Evolutionary conservation across 2,888 invertebrate genomes (phyloP), one percentile per base, ranked within the genome.

Genomic region (Pristionchus fissidentatus): DNA sequence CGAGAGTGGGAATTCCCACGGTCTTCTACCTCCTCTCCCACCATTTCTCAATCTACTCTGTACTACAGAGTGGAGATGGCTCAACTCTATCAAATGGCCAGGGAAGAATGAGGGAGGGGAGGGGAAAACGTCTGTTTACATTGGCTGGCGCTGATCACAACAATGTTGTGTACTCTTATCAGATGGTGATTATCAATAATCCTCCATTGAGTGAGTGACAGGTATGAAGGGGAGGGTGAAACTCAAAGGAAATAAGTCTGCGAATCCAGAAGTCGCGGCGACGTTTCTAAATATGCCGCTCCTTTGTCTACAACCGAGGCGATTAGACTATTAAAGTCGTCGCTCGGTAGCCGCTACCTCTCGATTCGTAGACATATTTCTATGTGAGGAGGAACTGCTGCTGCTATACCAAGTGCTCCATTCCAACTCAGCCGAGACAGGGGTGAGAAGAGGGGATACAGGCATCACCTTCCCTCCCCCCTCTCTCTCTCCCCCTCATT

Each of bases 201-300:
- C n/a, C n/a, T n/a, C n/a, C n/a, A n/a, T n/a, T n/a, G n/a, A n/a
- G n/a, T n/a, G n/a, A n/a, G n/a, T n/a, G n/a, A n/a, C n/a, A n/a
- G n/a, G n/a, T n/a, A n/a, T n/a, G n/a, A n/a, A n/a, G n/a, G n/a
- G n/a, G n/a, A n/a, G n/a, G n/a, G n/a, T n/a, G n/a, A n/a, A n/a
- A n/a, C n/a, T n/a, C n/a, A n/a, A n/a, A n/a, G n/a, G n/a, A n/a
- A n/a, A n/a, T n/a, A n/a, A n/a, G n/a, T n/a, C n/a, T n/a, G n/a
- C n/a, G n/a, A n/a, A n/a, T n/a, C n/a, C n/a, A n/a, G n/a, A n/a
- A n/a, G n/a, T n/a, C n/a, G n/a, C n/a, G n/a, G n/a, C n/a, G n/a
- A n/a, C n/a, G n/a, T n/a, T 66, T 66, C 66, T 38, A 35, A 66
- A 66, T 66, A 66, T 10, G 38, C 66, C 66, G 22, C 38, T 38